These are phyloP conservation scores for Falco biarmicus DNA, from an alignment of 2,797 vertebrate species.

Conservation along the genomic window DNA sequence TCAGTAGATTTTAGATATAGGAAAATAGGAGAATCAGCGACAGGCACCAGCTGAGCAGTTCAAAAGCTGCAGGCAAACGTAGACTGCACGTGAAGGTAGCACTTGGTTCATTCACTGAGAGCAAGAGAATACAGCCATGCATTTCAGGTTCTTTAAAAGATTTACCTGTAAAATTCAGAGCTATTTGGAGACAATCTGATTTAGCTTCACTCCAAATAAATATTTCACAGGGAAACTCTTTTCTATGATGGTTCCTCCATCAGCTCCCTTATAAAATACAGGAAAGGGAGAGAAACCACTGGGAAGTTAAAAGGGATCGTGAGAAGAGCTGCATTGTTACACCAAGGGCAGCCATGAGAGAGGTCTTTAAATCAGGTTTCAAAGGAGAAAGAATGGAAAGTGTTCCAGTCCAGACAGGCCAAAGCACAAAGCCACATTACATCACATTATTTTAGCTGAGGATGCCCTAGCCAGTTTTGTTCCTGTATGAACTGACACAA, in stretches of 20 bases:
- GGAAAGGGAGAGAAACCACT: background rate
- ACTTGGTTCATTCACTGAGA: background rate
- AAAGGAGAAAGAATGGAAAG: background rate
- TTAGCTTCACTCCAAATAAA: background rate
- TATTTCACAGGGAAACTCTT: background rate
- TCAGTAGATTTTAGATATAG: background rate
- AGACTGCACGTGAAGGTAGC: background rate
- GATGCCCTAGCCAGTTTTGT: background rate
- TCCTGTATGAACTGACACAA: background rate
- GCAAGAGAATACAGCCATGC: background rate
- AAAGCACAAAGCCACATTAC: background rate
- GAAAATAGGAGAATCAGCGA: background rate
- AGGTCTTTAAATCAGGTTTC: background rate
- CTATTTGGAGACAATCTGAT: background rate
- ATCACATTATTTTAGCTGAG: background rate
- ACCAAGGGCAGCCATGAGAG: background rate
- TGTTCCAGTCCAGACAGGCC: background rate
- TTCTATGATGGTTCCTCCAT: background rate
- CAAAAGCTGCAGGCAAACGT: background rate
- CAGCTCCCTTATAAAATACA: background rate
- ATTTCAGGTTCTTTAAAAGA: background rate
- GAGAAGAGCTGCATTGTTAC: background rate
- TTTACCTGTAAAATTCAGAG: background rate
- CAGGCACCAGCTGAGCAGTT: background rate
- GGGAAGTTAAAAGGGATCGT: background rate